A percentile compares a stretch with the other conserved stretches of the same genome.
Conservation (phyloP, 2,113 vertebrate genomes). For the Pluvianellus socialis region DNA sequence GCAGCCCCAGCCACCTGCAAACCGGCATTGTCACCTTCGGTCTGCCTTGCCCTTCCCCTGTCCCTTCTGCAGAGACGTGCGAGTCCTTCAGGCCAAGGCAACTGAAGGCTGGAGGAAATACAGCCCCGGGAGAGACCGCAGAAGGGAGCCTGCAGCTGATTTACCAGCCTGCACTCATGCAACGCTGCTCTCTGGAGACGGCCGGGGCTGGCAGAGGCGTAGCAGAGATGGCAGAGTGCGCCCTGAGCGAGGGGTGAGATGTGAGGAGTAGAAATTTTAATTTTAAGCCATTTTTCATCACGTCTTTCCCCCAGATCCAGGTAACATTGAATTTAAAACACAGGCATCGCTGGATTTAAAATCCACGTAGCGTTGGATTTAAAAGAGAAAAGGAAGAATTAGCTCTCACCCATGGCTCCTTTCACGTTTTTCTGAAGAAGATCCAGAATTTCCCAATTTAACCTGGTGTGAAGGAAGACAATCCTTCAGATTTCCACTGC, state of each 20-base stretch:
- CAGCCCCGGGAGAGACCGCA: neutral
- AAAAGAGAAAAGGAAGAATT: neutral
- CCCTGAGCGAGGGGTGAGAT: neutral
- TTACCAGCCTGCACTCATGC: neutral
- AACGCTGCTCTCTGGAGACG: neutral
- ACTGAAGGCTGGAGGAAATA: neutral
- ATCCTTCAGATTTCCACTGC: neutral
- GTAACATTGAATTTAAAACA: neutral
- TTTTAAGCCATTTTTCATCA: neutral
- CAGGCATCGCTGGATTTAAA: neutral
- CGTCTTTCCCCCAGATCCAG: neutral
- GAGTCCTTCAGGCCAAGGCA: neutral
- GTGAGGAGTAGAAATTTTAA: neutral
- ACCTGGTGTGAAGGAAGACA: neutral
- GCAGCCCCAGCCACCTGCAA: neutral
- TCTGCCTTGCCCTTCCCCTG: neutral
- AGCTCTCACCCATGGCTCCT: neutral
- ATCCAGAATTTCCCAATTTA: neutral
- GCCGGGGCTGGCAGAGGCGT: neutral
- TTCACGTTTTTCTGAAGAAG: neutral
- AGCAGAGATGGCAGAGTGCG: neutral
- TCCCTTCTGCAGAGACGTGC: neutral
- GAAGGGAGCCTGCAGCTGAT: neutral
- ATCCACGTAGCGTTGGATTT: neutral
- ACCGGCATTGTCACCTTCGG: neutral